Evolutionary conservation across 2,888 invertebrate species (phyloP).

Genomic region (Ellobium chinense): DNA sequence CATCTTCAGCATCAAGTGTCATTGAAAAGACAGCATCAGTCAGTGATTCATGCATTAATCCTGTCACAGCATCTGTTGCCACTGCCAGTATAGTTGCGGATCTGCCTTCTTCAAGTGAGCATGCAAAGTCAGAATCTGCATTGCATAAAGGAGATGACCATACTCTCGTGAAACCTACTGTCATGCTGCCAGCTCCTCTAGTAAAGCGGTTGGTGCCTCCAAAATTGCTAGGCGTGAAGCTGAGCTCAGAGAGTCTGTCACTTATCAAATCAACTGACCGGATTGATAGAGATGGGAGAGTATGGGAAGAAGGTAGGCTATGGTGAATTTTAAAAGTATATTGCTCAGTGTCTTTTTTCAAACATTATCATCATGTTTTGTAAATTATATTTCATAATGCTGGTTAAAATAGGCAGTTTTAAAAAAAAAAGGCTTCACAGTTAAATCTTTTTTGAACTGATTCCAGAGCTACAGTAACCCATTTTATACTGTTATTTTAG

Average conservation of each 20-base stretch:
- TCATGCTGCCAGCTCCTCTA: conserved; percentile 13
- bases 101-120: not conserved
- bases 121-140: too few species aligned
- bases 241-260: conserved; percentile 44
- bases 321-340: too few species aligned
- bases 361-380: too few species aligned
- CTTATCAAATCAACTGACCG: conserved; percentile 43
- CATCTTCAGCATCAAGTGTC: not conserved
- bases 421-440: too few species aligned
- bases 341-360: too few species aligned
- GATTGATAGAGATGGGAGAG: conserved; percentile 24
- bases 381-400: too few species aligned
- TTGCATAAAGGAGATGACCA: not conserved
- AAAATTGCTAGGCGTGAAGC: conserved; percentile 42
- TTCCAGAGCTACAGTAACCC: too few species aligned
- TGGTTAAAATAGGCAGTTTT: too few species aligned
- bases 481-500: too few species aligned
- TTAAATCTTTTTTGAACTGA: too few species aligned
- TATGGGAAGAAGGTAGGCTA: conserved; percentile 45
- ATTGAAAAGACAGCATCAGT: not conserved
- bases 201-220: conserved; percentile 23
- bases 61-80: too few species aligned
- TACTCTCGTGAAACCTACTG: not conserved
- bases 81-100: not conserved
- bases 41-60: not conserved